Evolutionary conservation across 2,888 invertebrate species (phyloP).

Genomic region (Euspilapteryx auroguttella): DNA sequence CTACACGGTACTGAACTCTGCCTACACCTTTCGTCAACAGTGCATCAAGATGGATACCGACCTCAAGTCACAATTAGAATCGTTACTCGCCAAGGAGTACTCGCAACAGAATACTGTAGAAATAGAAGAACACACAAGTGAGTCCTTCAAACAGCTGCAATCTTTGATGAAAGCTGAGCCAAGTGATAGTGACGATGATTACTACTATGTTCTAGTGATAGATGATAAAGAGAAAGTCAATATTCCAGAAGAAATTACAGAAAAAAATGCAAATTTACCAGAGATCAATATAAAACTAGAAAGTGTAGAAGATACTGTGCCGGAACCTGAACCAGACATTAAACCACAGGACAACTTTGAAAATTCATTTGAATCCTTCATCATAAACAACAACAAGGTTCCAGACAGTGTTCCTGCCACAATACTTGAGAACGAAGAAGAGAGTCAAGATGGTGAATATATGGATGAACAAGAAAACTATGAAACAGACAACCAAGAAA

Average conservation of each 20-base stretch:
- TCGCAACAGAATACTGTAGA: constrained; percentile 8
- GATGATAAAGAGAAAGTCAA: constrained; percentile 32
- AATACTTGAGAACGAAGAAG: constrained; percentile 45
- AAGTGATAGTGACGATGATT: constrained; percentile 45
- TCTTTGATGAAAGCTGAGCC: constrained; percentile 41
- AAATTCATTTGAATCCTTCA: constrained; percentile 31
- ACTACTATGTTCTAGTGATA: constrained; percentile 47
- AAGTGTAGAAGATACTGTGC: background rate
- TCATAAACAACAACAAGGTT: constrained; percentile 31
- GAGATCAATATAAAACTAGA: constrained; percentile 8
- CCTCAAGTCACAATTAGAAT: constrained; percentile 28
- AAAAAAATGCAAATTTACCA: constrained; percentile 7
- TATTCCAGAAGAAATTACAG: constrained; percentile 12
- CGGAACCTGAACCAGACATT: constrained; percentile 4
- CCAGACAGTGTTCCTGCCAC: constrained; percentile 42
- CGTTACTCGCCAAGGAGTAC: constrained; percentile 12
- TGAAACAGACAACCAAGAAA: constrained; percentile 11
- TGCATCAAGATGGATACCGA: constrained; percentile 48
- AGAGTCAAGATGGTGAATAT: constrained; percentile 24
- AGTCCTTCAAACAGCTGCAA: constrained; percentile 34
- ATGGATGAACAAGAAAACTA: constrained; percentile 14
- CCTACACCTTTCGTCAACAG: constrained; percentile 41
- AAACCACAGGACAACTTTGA: constrained; percentile 18
- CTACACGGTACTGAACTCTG: constrained; percentile 27
- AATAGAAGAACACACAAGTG: constrained; percentile 10